Evolutionary conservation across 2,888 invertebrate genomes (phyloP).

Genomic region (Phaedon cochleariae): DNA sequence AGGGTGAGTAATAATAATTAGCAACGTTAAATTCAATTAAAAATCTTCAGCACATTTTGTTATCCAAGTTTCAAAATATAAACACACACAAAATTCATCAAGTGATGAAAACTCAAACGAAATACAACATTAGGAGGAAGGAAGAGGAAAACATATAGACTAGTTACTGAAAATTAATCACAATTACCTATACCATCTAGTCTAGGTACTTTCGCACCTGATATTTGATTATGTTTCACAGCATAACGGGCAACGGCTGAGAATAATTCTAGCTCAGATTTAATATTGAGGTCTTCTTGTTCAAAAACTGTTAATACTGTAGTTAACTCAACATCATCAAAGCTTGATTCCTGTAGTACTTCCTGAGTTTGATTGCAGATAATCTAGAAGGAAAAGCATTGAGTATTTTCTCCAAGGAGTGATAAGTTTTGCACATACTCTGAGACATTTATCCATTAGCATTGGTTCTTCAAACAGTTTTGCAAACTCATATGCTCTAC

Average conservation of each 20-base stretch:
- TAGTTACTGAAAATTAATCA: conserved; percentile 52
- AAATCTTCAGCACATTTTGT: neutral
- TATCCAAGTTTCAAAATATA: neutral
- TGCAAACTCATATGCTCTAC: conserved; percentile 87
- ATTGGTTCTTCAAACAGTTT: conserved; percentile 84
- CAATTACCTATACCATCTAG: conserved; percentile 61
- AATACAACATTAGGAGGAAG: conserved; percentile 5
- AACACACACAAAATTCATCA: neutral
- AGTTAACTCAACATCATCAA: conserved; percentile 78
- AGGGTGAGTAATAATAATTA: no score
- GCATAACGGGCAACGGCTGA: conserved; percentile 76
- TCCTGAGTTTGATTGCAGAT: conserved; percentile 80
- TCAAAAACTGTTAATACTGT: conserved; percentile 81
- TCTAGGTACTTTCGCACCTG: conserved; percentile 64
- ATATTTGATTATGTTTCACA: conserved; percentile 65
- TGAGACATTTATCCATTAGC: conserved; percentile 82
- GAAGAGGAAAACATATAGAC: conserved; percentile 18
- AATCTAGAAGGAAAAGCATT: conserved; percentile 68
- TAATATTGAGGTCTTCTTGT: conserved; percentile 75
- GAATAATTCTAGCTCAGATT: conserved; percentile 81
- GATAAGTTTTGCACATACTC: conserved; percentile 63
- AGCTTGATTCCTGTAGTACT: conserved; percentile 77
- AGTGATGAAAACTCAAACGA: conserved; percentile 16
- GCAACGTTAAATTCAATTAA: no score
- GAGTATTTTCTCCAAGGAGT: no score